These are phyloP conservation scores for Desmophyllum pertusum DNA, from an alignment of 92 coral and sea anemone species.

Conservation along the genomic window DNA sequence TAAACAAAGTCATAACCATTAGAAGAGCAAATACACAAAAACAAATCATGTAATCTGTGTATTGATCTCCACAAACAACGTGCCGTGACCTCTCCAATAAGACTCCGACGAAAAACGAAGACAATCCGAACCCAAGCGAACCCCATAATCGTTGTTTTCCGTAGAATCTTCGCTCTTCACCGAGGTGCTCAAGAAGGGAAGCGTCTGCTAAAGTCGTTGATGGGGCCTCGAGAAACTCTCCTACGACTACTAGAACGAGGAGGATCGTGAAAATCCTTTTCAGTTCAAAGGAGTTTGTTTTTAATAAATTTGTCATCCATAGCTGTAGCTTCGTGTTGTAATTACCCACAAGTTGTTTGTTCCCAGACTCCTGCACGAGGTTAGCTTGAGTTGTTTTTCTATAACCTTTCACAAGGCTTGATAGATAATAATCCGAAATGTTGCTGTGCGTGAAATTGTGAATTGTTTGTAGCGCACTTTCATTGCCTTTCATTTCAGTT, in stretches of 20 bases:
- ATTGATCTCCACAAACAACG: slow-evolving; percentile 85
- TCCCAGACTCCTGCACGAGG: neutral
- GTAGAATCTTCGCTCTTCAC: slow-evolving; percentile 91
- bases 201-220: slow-evolving; percentile 94
- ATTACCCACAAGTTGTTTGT: neutral
- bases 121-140: slow-evolving; percentile 97
- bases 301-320: slow-evolving; percentile 77
- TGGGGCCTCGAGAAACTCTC: slow-evolving; percentile 96
- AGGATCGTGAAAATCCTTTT: slow-evolving; percentile 84
- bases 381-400: neutral
- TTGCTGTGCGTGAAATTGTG: neutral
- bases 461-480: neutral
- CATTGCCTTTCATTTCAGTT: neutral
- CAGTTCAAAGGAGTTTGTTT: slow-evolving; percentile 79
- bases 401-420: neutral
- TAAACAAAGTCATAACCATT: slow-evolving; percentile 82
- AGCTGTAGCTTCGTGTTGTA: slow-evolving; percentile 27
- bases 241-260: slow-evolving; percentile 89
- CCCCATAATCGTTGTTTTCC: slow-evolving; percentile 99
- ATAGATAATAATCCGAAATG: neutral
- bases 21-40: slow-evolving; percentile 86
- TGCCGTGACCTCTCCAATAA: slow-evolving; percentile 90
- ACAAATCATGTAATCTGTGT: slow-evolving; percentile 93
- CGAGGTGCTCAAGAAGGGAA: slow-evolving; percentile 92
- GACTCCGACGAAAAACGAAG: slow-evolving; percentile 90